phyloP scores from a whole-genome alignment of 2,113 vertebrate species.

The Panthera leo region DNA sequence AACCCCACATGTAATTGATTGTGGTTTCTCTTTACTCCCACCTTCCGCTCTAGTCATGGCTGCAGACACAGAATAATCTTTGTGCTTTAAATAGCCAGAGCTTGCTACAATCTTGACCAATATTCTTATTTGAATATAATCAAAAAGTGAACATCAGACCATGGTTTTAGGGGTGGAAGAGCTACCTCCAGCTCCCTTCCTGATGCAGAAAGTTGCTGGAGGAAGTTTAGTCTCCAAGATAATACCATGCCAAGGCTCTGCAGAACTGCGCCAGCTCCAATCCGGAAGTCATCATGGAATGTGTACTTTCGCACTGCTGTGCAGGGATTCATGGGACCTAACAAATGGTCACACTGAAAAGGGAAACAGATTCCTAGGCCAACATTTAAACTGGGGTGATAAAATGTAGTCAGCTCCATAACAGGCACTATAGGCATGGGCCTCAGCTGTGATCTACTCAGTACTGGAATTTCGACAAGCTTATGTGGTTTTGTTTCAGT shows the following conservation, averaged over 20 bases:
- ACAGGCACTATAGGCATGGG: neutral
- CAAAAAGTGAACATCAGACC: neutral
- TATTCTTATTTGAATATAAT: neutral
- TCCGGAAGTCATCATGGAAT: neutral
- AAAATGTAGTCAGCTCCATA: neutral
- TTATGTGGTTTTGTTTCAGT: neutral
- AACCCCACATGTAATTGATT: neutral
- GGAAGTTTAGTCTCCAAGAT: neutral
- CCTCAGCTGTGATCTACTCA: neutral
- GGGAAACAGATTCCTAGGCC: neutral
- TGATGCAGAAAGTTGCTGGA: neutral
- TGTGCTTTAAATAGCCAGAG: neutral
- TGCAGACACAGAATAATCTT: neutral
- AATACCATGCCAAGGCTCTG: neutral
- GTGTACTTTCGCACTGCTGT: neutral
- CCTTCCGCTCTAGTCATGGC: neutral
- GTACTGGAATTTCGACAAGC: neutral
- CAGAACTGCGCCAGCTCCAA: neutral
- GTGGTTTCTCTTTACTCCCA: conserved; percentile 2
- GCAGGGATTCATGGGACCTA: neutral
- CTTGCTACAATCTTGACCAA: neutral
- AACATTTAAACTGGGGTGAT: neutral
- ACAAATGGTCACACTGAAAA: neutral
- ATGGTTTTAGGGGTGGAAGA: neutral
- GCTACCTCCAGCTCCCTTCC: neutral